phyloP scores from a whole-genome alignment of 1,140 invertebrate genomes.

The Rhagoletis zephyria region DNA sequence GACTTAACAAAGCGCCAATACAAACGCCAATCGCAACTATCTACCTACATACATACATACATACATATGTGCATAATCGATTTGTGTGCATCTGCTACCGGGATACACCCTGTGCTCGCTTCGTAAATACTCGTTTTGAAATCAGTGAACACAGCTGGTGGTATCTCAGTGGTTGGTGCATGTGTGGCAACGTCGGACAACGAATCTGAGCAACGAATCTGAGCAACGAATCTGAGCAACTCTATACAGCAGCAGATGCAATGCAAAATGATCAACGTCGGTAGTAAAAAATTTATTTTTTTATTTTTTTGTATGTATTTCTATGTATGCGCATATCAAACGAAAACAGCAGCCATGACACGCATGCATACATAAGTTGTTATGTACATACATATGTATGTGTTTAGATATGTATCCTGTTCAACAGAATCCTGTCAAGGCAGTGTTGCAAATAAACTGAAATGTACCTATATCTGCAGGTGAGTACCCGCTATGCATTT shows the following conservation, averaged over 20 bases:
- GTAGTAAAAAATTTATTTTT: neutral
- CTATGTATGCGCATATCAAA: neutral
- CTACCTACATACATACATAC: too few species aligned
- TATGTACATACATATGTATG: neutral
- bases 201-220: neutral
- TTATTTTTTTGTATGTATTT: neutral
- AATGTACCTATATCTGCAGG: neutral
- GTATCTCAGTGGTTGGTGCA: conserved; percentile 87
- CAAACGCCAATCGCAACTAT: too few species aligned
- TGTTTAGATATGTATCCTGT: neutral
- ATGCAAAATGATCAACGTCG: neutral
- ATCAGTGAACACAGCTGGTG: conserved; percentile 98
- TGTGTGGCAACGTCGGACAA: neutral
- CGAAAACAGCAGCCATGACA: conserved; percentile 12
- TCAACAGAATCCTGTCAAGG: neutral
- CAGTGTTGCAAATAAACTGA: too few species aligned
- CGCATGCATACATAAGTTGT: neutral
- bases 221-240: neutral
- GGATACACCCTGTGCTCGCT: conserved; percentile 96
- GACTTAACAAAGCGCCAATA: too few species aligned
- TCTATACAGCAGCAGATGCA: neutral
- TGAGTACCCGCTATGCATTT: conserved; percentile 26
- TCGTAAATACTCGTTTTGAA: conserved; percentile 76
- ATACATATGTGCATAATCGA: neutral
- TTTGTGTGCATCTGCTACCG: conserved; percentile 75